Evolutionary conservation across 2,113 vertebrate genomes (phyloP).

Genomic region (Limanda limanda): DNA sequence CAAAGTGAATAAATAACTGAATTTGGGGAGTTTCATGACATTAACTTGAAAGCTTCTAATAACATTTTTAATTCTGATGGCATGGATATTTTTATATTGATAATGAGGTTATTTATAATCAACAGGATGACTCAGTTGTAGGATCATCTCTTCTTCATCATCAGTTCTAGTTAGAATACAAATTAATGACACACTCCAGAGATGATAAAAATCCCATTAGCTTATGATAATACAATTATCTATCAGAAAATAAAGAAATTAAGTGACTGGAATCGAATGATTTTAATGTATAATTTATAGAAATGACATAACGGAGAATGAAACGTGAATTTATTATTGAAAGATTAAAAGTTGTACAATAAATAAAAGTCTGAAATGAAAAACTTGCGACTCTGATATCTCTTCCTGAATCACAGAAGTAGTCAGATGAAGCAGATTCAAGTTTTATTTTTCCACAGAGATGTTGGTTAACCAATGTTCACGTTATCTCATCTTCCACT

Average conservation of each 20-base stretch:
- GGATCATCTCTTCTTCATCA: background rate
- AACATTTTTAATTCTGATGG: background rate
- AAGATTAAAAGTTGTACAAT: too few species aligned
- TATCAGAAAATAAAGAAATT: background rate
- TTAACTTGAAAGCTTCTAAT: background rate
- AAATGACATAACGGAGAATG: background rate
- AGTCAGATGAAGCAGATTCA: conserved; percentile 1
- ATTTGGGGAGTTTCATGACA: too few species aligned
- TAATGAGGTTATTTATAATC: background rate
- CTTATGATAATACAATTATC: background rate
- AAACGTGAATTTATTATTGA: background rate
- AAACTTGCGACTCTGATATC: background rate
- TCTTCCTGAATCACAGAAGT: background rate
- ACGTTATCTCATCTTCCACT: background rate
- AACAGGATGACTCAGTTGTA: background rate
- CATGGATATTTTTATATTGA: background rate
- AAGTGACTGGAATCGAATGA: background rate
- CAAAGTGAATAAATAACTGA: background rate
- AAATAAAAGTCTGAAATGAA: background rate
- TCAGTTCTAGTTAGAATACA: background rate
- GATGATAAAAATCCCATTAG: background rate
- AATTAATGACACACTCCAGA: conserved; percentile 3
- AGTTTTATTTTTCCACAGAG: conserved; percentile 8
- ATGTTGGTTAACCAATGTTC: background rate
- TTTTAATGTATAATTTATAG: conserved; percentile 3